These are phyloP conservation scores for Epizoanthus scotinus DNA, from an alignment of 92 coral and sea anemone species.

Conservation along the genomic window DNA sequence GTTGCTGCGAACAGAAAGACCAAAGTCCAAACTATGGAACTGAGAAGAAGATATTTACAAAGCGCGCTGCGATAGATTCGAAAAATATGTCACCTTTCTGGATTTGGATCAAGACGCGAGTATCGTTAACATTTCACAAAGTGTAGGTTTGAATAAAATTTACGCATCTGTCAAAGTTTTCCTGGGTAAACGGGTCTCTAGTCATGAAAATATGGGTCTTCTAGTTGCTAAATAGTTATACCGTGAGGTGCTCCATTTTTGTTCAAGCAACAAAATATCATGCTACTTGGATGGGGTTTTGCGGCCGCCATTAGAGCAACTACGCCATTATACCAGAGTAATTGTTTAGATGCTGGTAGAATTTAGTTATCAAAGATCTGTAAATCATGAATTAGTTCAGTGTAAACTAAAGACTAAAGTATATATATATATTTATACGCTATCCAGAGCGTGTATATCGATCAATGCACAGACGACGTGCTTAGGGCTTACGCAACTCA, in stretches of 20 bases:
- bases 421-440: too few species aligned
- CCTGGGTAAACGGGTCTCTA: not conserved
- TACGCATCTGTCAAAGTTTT: slow-evolving; percentile 2
- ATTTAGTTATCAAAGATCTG: slow-evolving; percentile 2
- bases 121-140: not conserved
- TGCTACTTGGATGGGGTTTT: not conserved
- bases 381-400: not conserved
- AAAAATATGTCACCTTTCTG: not conserved
- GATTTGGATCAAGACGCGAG: not conserved
- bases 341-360: not conserved
- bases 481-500: not conserved
- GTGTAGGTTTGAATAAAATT: not conserved
- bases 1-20: not conserved
- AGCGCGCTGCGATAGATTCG: not conserved
- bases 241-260: slow-evolving; percentile 3
- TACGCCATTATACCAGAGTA: not conserved
- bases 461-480: not conserved
- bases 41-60: not conserved
- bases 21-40: not conserved
- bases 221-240: slow-evolving; percentile 1
- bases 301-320: not conserved
- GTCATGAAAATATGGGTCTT: not conserved
- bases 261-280: not conserved
- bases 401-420: too few species aligned
- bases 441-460: too few species aligned